Evolutionary conservation across 2,888 invertebrate species (phyloP), one percentile per base, ranked within the genome.

Genomic region (Ecdyonurus torrentis): DNA sequence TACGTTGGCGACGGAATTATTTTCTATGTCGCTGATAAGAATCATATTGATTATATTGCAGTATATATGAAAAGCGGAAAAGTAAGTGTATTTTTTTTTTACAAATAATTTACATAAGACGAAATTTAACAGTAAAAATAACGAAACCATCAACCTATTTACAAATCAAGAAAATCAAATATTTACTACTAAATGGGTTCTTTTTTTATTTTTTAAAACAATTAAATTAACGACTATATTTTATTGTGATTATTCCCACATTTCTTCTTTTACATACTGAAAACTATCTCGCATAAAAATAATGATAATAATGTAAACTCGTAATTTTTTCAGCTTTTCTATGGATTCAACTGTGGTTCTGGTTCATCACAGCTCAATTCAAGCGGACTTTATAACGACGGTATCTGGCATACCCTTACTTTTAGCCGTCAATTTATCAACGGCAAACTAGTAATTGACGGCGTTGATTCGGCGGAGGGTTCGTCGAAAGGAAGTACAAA

Each of bases 341-440:
- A 85, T 71, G 75, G 81, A 2, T 87, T 87, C 74, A 85, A 86
- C 72, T 86, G 86, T 69, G 89, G 89, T 22, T 79, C 79, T 0
- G 83, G 83, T 3, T 77, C 80, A 0, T 83, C 80, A 0, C 70
- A 77, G 0, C 74, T 92, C 0, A 73, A 77, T 10, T 85, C 87
- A 0, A 69, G 77, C 0, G 72, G 73, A 15, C 75, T 74, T 1
- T 83, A 87, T 69, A 85, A 86, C 70, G 89, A 91, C 71, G 83
- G 85, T 0, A 74, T 81, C 60, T 94, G 93, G 93, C 93, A 94
- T 72, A 79, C 81, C 0, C 82, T 87, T 0, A 79, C 80, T 15
- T 82, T 93, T 69, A 80, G 80, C 22, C 78, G 91, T 37, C 78
- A 81, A 52, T 78, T 76, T 1, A 79, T 78, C 0, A 78, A 78